Conservation (phyloP, 2,888 invertebrate genomes). For the Zhengitettix transpicula region DNA sequence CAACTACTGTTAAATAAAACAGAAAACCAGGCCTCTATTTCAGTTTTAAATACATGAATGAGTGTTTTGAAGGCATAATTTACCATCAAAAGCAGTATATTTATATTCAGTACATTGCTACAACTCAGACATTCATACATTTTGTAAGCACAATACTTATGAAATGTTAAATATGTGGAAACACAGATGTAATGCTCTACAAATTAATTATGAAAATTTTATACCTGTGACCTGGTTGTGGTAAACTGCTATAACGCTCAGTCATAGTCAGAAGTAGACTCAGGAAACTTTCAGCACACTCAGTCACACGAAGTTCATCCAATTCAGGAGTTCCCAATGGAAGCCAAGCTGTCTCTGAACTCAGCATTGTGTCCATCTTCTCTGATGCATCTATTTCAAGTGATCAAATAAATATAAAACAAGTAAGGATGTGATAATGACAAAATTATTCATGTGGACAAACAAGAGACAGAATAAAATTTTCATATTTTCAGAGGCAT, state of each 20-base stretch:
- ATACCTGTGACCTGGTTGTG: constrained; percentile 67
- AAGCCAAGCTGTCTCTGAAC: constrained; percentile 49
- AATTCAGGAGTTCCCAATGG: constrained; percentile 29
- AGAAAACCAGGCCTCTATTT: too few species aligned
- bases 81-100: too few species aligned
- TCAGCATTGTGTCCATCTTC: constrained; percentile 76
- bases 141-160: too few species aligned
- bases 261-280: constrained; percentile 72
- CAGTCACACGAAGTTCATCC: constrained; percentile 54
- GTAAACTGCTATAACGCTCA: constrained; percentile 65
- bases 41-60: too few species aligned
- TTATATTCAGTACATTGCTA: too few species aligned
- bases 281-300: constrained; percentile 78
- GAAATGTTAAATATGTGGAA: not conserved
- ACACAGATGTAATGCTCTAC: not conserved
- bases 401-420: constrained; percentile 1
- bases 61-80: too few species aligned
- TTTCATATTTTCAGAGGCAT: too few species aligned
- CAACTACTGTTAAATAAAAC: too few species aligned
- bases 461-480: too few species aligned
- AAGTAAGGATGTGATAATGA: too few species aligned
- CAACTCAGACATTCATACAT: too few species aligned
- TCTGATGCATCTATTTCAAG: constrained; percentile 55
- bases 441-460: too few species aligned
- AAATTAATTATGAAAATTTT: not conserved